Evolutionary conservation across 2,888 invertebrate genomes (phyloP).

Genomic region (Acronicta psi): DNA sequence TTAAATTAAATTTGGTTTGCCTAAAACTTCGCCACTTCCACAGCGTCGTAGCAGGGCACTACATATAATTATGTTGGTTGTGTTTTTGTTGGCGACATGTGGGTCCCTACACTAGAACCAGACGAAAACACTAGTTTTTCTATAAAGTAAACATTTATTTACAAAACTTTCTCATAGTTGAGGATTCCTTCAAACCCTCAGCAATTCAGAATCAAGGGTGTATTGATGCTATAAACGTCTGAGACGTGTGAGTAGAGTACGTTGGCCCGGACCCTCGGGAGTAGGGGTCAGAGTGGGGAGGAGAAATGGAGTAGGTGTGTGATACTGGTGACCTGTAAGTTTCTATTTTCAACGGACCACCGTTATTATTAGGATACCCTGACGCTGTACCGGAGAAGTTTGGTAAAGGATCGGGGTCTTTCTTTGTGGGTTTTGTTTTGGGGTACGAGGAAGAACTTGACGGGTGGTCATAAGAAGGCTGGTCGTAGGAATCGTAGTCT

Average conservation of each 20-base stretch:
- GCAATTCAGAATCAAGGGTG: neutral
- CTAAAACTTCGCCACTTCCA: too few relatives aligned
- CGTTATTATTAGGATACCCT: too few relatives aligned
- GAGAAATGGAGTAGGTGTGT: neutral
- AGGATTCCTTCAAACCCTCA: neutral
- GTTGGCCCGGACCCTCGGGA: neutral
- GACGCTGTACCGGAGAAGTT: neutral
- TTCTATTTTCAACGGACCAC: conserved; percentile 1
- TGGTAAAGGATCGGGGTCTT: neutral
- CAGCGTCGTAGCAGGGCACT: too few relatives aligned
- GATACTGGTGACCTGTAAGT: conserved; percentile 1
- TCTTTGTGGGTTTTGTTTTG: neutral
- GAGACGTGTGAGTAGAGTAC: conserved; percentile 6
- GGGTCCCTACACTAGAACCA: too few relatives aligned
- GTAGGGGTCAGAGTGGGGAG: conserved; percentile 4
- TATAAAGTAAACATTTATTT: neutral
- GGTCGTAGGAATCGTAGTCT: neutral
- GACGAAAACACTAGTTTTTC: neutral
- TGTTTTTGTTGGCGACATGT: too few relatives aligned
- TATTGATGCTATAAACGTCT: conserved; percentile 1
- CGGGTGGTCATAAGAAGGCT: neutral
- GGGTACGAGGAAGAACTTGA: neutral
- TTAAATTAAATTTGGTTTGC: too few relatives aligned
- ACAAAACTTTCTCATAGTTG: neutral
- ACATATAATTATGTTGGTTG: too few relatives aligned